phyloP scores from a whole-genome alignment of 2,888 invertebrate genomes.

The Xanthorhoe spadicearia region DNA sequence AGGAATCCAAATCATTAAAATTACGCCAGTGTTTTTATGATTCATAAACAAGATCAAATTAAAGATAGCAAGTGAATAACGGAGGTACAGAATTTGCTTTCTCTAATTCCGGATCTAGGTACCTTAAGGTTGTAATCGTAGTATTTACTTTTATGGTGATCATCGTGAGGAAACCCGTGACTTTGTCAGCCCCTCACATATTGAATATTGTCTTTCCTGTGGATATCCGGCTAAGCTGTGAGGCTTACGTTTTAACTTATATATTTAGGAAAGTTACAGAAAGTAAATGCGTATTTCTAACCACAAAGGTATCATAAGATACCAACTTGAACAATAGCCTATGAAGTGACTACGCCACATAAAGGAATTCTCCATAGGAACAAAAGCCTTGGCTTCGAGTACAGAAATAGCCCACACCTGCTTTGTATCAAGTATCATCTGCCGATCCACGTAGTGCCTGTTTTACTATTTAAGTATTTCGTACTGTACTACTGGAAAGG shows the following conservation, averaged over 20 bases:
- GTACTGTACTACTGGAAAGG: not conserved
- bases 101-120: not conserved
- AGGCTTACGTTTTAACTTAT: too few relatives aligned
- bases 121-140: not conserved
- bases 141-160: too few relatives aligned
- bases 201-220: too few relatives aligned
- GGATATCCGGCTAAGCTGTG: too few relatives aligned
- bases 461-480: constrained; percentile 3
- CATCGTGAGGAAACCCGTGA: too few relatives aligned
- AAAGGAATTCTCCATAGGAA: constrained; percentile 16
- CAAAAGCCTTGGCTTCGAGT: constrained; percentile 12
- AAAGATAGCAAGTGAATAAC: constrained; percentile 11
- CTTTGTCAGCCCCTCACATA: too few relatives aligned
- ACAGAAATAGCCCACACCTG: constrained; percentile 47
- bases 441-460: not conserved
- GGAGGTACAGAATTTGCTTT: constrained; percentile 22
- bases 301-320: constrained; percentile 1
- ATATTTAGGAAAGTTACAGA: not conserved
- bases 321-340: not conserved
- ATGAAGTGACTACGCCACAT: not conserved
- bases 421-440: constrained; percentile 37
- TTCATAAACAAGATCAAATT: constrained; percentile 19
- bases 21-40: constrained; percentile 21
- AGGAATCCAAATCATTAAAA: not conserved
- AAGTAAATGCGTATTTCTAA: not conserved